A percentile compares a stretch with the other conserved stretches of the same genome.
phyloP scores from a whole-genome alignment of 37 sponge, comb jelly and placozoan genomes.

The Tethya wilhelma region DNA sequence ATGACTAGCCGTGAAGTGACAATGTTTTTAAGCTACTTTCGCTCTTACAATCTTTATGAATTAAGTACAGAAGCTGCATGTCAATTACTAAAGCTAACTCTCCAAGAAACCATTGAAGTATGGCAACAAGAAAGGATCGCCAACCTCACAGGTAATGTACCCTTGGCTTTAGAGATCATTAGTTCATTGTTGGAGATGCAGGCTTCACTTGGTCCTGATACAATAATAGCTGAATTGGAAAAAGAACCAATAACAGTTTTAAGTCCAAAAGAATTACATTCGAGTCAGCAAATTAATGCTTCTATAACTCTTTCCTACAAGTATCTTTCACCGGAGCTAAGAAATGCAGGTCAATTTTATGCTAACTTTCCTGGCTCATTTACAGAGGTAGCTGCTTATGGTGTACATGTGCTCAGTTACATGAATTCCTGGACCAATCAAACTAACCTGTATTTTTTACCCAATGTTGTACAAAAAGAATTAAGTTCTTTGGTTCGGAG shows the following conservation, averaged over 20 bases:
- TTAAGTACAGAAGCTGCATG: conserved; percentile 3
- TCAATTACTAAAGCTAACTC: not conserved
- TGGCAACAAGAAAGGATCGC: not conserved
- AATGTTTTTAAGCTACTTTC: not conserved
- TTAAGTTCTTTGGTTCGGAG: too few species aligned
- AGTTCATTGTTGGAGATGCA: not conserved
- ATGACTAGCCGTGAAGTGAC: conserved; percentile 21
- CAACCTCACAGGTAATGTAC: not conserved
- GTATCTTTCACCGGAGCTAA: not conserved
- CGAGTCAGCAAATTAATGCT: not conserved
- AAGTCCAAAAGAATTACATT: not conserved
- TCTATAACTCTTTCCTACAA: not conserved
- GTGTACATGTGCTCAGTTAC: not conserved
- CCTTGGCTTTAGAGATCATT: conserved; percentile 2
- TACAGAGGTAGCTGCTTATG: not conserved
- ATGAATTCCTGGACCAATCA: not conserved
- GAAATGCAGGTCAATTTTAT: not conserved
- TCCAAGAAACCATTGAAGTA: not conserved
- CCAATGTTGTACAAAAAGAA: not conserved
- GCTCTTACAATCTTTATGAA: not conserved
- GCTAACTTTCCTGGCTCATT: conserved; percentile 9
- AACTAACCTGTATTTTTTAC: not conserved
- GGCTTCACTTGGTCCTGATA: not conserved
- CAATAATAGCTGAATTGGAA: conserved; percentile 1
- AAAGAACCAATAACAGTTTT: not conserved